A percentile compares a stretch with the other conserved stretches of the same genome.
Evolutionary conservation across 1,140 invertebrate species (phyloP).

Genomic region (Adelges cooleyi): DNA sequence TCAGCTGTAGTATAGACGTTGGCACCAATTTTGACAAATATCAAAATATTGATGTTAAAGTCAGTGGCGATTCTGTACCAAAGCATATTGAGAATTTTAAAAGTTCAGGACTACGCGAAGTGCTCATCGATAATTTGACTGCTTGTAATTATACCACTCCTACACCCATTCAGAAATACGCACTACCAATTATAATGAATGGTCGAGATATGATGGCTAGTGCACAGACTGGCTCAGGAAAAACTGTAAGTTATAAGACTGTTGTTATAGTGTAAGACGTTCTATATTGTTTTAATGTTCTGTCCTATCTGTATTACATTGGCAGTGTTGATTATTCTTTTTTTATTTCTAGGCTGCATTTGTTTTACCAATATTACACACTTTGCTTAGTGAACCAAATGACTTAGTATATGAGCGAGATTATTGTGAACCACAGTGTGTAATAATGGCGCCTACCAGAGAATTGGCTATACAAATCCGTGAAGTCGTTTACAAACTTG

Average conservation of each 20-base stretch:
- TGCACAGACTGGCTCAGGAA: slow-evolving; percentile 95
- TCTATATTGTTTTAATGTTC: no score
- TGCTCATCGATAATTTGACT: slow-evolving; percentile 63
- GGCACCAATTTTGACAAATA: slow-evolving; percentile 72
- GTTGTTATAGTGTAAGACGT: no score
- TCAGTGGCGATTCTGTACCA: slow-evolving; percentile 55
- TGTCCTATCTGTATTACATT: no score
- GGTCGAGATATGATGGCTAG: slow-evolving; percentile 89
- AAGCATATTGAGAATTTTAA: slow-evolving; percentile 56
- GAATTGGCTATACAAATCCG: slow-evolving; percentile 83
- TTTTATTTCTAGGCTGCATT: slow-evolving; percentile 81
- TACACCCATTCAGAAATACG: slow-evolving; percentile 86
- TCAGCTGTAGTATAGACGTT: slow-evolving; percentile 50
- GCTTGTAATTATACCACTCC: slow-evolving; percentile 74
- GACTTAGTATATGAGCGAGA: slow-evolving; percentile 12
- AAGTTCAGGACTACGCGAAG: slow-evolving; percentile 49
- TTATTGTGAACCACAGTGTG: slow-evolving; percentile 20
- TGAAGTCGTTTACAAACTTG: slow-evolving; percentile 75
- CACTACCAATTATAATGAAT: slow-evolving; percentile 67
- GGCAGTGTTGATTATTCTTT: no score
- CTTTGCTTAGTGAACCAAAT: slow-evolving; percentile 37
- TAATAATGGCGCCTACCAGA: slow-evolving; percentile 59
- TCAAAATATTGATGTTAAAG: slow-evolving; percentile 37
- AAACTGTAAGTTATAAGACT: slow-evolving; percentile 50
- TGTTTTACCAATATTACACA: slow-evolving; percentile 75